Conservation (phyloP, 2,797 vertebrate genomes). For the Furcifer pardalis region DNA sequence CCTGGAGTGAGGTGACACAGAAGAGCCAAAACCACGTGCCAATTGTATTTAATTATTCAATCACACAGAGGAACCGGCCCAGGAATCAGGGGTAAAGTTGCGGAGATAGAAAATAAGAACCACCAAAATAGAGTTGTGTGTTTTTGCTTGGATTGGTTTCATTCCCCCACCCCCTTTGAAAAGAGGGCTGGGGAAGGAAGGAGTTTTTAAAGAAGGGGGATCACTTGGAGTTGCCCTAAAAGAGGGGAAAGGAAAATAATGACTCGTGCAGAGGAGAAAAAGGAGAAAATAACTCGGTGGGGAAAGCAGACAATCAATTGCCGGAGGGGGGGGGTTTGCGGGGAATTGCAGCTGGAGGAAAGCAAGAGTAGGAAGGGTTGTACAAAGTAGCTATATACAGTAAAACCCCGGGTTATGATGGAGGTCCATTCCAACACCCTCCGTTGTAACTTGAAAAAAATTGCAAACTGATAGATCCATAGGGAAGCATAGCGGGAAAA, state of each 20-base stretch:
- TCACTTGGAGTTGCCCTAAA: slow-evolving; percentile 58
- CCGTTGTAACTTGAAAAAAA: too few species aligned
- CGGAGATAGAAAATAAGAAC: slow-evolving; percentile 62
- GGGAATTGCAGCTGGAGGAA: slow-evolving; percentile 44
- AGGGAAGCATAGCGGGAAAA: too few species aligned
- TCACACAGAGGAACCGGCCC: slow-evolving; percentile 66
- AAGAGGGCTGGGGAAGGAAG: slow-evolving; percentile 49
- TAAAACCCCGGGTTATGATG: too few species aligned
- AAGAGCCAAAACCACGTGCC: slow-evolving; percentile 71
- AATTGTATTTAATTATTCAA: slow-evolving; percentile 70
- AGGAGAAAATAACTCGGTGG: slow-evolving; percentile 56
- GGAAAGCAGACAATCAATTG: slow-evolving; percentile 73
- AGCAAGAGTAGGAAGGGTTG: slow-evolving; percentile 45
- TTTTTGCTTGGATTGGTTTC: slow-evolving; percentile 44
- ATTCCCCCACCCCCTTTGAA: neutral
- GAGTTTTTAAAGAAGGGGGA: slow-evolving; percentile 67
- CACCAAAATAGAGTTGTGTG: slow-evolving; percentile 56
- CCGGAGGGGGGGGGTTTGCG: slow-evolving; percentile 61
- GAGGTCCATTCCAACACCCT: too few species aligned
- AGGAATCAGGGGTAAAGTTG: slow-evolving; percentile 54
- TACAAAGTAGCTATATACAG: neutral
- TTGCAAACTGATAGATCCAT: too few species aligned
- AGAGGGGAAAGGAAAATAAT: neutral
- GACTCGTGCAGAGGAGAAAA: slow-evolving; percentile 71
- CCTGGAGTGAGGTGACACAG: slow-evolving; percentile 49